Base-by-base conservation (phyloP, 2,797 vertebrate genomes). In the Ambastaia sidthimunki region DNA sequence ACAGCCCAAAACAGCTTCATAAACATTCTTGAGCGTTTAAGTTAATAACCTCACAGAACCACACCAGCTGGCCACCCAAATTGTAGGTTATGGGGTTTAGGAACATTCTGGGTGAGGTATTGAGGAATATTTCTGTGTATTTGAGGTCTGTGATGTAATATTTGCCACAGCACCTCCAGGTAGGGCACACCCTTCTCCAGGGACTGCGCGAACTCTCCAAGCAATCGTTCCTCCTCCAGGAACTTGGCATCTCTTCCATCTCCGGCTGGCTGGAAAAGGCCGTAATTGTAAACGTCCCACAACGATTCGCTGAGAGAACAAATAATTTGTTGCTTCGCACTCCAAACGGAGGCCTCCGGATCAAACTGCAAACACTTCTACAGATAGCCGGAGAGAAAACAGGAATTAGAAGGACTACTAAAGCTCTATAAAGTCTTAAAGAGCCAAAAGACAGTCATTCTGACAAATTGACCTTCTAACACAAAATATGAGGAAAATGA, bases 281-380 rank as follows among this genome's bases (percentile, higher is more conserved):
- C 97, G 0, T 98, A 98, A 91, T 98, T 98, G 76, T 96, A 95
- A 31, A 92, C 96, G 0, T 98, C 97, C 93, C 97, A 96, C 71
- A 98, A 86, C 0, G 96, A 94, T 88, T 98, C 96, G 0, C 90
- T 95, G 82, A 98, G 94, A 4, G 97, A 96, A 63, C 95, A 95
- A 76, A 98, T 92, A 75, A 98, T 94, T 92, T 97, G 96, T 91
- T 97, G 96, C 90, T 98, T 98, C 12, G 96, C 96, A 0, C 87
- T 93, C 97, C 96, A 98, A 87, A 96, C 96, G 0, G 92, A 94
- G 75, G 94, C 95, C 34, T 96, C 96, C 0, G 93, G 96, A 86
- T 98, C 96, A 85, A 98, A 98, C 75, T 96, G 94, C 54, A 98
- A 91, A 90, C 96, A 98, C 92, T 96, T 96, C 97, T 98, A 89